phyloP scores from a whole-genome alignment of 2,113 vertebrate species.

The Myrmecobius fasciatus region DNA sequence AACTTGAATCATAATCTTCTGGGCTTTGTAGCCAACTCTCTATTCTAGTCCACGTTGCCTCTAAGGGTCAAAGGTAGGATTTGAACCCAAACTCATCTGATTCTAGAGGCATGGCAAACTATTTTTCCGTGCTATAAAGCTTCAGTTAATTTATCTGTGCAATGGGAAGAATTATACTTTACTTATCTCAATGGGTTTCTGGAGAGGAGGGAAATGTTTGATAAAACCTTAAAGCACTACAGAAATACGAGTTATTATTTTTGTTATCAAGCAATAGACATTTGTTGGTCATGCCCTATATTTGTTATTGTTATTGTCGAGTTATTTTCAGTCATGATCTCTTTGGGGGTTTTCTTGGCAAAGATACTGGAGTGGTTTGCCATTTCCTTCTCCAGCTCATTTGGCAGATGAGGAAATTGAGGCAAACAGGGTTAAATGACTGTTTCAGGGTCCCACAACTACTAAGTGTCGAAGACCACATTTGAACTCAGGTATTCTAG shows the following conservation, averaged over 20 bases:
- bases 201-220: neutral
- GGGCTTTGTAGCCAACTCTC: too few relatives aligned
- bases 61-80: neutral
- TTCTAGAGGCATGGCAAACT: neutral
- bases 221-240: neutral
- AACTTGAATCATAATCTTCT: neutral
- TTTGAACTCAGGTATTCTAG: neutral
- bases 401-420: neutral
- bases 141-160: neutral
- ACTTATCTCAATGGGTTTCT: neutral
- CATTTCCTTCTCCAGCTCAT: neutral
- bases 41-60: neutral
- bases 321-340: neutral
- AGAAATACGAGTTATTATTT: neutral
- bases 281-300: neutral
- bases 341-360: neutral
- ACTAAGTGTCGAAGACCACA: neutral
- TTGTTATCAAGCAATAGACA: neutral
- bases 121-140: neutral
- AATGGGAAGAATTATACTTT: neutral
- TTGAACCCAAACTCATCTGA: neutral
- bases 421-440: neutral
- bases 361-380: neutral
- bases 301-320: too few relatives aligned
- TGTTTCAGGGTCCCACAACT: neutral